Conservation (phyloP, 2,113 vertebrate species). For the Pedionomus torquatus region DNA sequence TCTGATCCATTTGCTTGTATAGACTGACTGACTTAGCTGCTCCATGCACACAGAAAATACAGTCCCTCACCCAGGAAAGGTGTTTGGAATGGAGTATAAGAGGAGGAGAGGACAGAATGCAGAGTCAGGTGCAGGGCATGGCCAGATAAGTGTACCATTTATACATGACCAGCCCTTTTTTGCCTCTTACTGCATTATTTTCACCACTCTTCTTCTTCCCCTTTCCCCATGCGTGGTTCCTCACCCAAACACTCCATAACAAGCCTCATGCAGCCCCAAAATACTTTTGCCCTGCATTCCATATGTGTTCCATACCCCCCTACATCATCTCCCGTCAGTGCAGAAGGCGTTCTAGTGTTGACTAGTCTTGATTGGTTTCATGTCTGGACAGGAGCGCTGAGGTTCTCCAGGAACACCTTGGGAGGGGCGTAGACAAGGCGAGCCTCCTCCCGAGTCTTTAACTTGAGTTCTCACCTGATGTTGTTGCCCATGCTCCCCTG, state of each 20-base stretch:
- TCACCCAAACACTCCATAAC: neutral
- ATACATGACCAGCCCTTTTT: neutral
- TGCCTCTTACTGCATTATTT: neutral
- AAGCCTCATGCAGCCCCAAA: neutral
- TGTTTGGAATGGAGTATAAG: neutral
- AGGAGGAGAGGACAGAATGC: neutral
- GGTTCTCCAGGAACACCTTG: neutral
- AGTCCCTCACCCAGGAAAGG: neutral
- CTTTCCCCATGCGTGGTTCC: neutral
- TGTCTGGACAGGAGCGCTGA: neutral
- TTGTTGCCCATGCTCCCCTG: neutral
- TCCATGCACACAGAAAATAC: fast-evolving
- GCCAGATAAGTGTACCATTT: neutral
- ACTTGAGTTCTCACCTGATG: neutral
- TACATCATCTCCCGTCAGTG: fast-evolving
- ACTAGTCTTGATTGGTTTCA: neutral
- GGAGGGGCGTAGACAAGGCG: neutral
- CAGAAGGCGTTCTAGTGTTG: neutral
- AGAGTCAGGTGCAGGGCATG: neutral
- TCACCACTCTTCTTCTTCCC: neutral
- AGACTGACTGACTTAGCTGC: neutral
- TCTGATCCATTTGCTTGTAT: neutral
- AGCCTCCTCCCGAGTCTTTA: neutral
- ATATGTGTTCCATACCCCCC: neutral
- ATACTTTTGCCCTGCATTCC: neutral